Evolutionary conservation across 2,888 invertebrate genomes (phyloP), one percentile per base, ranked within the genome.

Genomic region (Penaeus monodon): DNA sequence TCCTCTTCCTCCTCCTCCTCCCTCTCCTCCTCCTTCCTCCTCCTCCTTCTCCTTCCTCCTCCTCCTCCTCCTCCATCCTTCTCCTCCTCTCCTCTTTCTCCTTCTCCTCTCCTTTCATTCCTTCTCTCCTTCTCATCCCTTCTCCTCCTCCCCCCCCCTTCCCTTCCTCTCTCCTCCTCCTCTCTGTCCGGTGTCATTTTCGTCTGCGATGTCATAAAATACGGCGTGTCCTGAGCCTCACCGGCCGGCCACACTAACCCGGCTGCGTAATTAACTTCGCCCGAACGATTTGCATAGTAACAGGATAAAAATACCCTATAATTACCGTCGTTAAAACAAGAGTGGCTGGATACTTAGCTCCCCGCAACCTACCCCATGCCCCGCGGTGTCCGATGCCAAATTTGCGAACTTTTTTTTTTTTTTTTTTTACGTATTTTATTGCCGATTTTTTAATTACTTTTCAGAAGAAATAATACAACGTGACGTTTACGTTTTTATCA

Each of bases 311-410:
- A 86, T 82, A 86, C 77, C 83, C 86, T 79, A 73, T 86, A 86
- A 86, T 86, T 86, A 86, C 86, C 44, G 79, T 77, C 82, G 70
- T 86, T 86, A 86, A 86, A 83, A 86, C 83, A 86, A 86, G 86
- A 83, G 83, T 86, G 86, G 86, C 66, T 68, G 74, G 86, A 57
- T 81, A 81, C 81, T 86, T 86, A 82, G 82, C 82, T 80, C 63
- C 74, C 80, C 80, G 65, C 85, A 73, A 77, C 85, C 73, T 80
- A 63, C 63, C 74, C 64, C 70, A n/a, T 73, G 73, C 70, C 73
- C 73, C 20, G 27, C 14, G 70, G 81, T 20, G 27, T 3, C 66
- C 73, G 68, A 27, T 63, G 80, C 74, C 79, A 68, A 84, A 49
- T 57, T 73, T 49, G 82, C 82, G 38, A 64, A 29, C 44, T 49